phyloP scores from a whole-genome alignment of 2,888 invertebrate species.

The Bellardia pandia region DNA sequence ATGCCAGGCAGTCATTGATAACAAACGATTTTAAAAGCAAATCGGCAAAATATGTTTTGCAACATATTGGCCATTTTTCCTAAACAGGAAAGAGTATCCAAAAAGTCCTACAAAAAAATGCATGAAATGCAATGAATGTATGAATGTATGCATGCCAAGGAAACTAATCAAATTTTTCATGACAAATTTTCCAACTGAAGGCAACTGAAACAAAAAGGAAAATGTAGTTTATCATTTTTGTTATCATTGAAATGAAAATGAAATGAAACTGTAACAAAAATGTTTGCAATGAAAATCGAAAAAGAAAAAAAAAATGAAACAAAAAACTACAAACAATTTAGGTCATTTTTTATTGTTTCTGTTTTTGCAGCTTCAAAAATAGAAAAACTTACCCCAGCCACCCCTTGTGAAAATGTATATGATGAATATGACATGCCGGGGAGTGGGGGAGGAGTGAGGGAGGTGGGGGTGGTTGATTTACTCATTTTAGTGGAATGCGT shows the following conservation, averaged over 20 bases:
- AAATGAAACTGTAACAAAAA: conserved; percentile 56
- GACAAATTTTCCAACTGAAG: conserved; percentile 19
- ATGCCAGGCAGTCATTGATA: neutral
- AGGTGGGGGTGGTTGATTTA: neutral
- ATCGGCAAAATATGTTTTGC: neutral
- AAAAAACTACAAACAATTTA: conserved; percentile 41
- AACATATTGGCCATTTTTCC: conserved; percentile 3
- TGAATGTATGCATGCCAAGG: neutral
- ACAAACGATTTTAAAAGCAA: neutral
- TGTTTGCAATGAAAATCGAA: conserved; percentile 13
- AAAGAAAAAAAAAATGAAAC: neutral
- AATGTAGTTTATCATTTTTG: conserved; percentile 53
- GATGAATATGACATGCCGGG: neutral
- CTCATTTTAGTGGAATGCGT: conserved; percentile 17
- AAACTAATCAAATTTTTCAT: conserved; percentile 49
- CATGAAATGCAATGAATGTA: neutral
- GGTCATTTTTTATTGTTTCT: conserved; percentile 48
- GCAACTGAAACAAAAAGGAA: conserved; percentile 9
- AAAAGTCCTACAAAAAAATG: neutral
- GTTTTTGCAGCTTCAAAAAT: conserved; percentile 19
- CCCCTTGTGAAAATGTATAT: conserved; percentile 15
- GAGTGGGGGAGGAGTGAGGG: neutral
- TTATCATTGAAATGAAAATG: conserved; percentile 51
- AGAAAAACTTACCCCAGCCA: conserved; percentile 10
- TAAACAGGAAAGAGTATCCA: neutral